A percentile compares a stretch with the other conserved stretches of the same genome.
Conservation (phyloP, 2,113 vertebrate species). For the human region DNA sequence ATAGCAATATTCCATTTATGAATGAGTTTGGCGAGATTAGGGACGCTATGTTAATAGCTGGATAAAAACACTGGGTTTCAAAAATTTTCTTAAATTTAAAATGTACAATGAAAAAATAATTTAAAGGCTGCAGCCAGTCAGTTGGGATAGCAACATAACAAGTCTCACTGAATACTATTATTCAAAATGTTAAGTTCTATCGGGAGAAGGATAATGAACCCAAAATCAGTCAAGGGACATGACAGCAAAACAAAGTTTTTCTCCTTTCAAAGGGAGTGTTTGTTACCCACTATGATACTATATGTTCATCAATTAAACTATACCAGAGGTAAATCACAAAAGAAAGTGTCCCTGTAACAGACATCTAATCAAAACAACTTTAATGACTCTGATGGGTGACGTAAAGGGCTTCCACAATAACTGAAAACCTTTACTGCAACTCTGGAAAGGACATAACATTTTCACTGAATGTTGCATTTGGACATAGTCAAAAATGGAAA, state of each 20-base stretch:
- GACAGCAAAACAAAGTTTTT: neutral
- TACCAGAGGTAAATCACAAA: neutral
- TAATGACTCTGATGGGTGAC: neutral
- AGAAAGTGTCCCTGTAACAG: neutral
- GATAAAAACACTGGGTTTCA: constrained; percentile 23
- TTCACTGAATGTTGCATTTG: neutral
- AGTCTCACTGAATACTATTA: neutral
- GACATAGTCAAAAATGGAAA: neutral
- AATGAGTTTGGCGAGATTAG: constrained; percentile 11
- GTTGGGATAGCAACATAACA: neutral
- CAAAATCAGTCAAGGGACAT: neutral
- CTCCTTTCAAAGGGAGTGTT: neutral
- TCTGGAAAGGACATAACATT: neutral
- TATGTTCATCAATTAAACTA: neutral
- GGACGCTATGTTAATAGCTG: neutral
- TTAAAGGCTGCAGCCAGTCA: neutral
- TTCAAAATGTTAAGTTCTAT: neutral
- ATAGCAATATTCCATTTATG: neutral
- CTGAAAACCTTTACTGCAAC: neutral
- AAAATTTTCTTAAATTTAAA: neutral
- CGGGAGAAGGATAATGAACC: neutral
- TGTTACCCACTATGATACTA: neutral
- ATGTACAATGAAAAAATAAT: neutral
- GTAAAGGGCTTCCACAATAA: neutral
- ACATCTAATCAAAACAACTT: neutral